Evolutionary conservation across 1,140 invertebrate species (phyloP).

Genomic region (Drosophila ficusphila): DNA sequence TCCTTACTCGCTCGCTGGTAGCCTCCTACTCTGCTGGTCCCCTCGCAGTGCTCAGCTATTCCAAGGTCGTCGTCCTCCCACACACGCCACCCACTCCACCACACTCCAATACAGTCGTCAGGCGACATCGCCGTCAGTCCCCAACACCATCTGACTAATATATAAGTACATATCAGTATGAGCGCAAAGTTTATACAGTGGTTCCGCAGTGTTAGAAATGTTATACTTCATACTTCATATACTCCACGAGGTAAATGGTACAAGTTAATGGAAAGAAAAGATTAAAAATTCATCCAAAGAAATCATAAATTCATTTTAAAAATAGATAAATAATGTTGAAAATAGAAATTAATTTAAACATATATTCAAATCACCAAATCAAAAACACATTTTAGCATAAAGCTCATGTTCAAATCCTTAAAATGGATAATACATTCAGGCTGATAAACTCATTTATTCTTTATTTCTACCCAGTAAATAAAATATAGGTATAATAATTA

Average conservation of each 20-base stretch:
- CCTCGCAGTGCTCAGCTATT: conserved; percentile 3
- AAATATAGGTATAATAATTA: neutral
- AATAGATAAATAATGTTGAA: conserved; percentile 2
- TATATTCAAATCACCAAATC: neutral
- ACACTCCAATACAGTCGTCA: conserved; percentile 13
- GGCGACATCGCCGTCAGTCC: conserved; percentile 13
- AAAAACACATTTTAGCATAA: conserved; percentile 8
- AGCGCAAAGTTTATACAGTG: conserved; percentile 7
- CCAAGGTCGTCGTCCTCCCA: conserved; percentile 77
- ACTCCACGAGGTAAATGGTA: too few relatives aligned
- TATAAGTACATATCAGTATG: neutral
- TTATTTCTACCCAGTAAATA: conserved; percentile 7
- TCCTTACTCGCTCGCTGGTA: conserved; percentile 1
- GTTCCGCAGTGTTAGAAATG: neutral
- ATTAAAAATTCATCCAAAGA: neutral
- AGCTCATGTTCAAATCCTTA: conserved; percentile 1
- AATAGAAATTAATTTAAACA: conserved; percentile 11
- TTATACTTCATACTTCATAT: too few relatives aligned
- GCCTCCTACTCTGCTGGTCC: neutral
- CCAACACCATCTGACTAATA: neutral
- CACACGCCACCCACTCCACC: conserved; percentile 12
- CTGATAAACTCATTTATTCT: conserved; percentile 4
- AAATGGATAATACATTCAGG: neutral
- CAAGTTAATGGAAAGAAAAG: neutral
- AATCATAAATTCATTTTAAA: neutral